Evolutionary conservation across 2,113 vertebrate species (phyloP).

Genomic region (Macaca mulatta): DNA sequence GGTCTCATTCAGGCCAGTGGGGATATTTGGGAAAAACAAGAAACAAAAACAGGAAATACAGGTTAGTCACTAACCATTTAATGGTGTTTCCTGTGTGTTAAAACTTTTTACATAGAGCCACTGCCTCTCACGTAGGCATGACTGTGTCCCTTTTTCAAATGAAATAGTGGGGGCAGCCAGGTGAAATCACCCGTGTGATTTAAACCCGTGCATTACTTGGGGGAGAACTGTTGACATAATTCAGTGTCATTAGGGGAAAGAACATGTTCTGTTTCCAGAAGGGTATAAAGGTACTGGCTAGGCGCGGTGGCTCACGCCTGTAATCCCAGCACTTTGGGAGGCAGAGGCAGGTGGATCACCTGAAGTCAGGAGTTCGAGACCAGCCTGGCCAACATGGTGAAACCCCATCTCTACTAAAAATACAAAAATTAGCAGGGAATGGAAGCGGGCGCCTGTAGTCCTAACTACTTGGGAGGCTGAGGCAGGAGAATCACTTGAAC

Average conservation of each 20-base stretch:
- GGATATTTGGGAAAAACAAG: background rate
- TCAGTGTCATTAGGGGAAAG: background rate
- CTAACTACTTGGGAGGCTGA: too few species aligned
- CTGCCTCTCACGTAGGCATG: accelerated
- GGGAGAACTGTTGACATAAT: accelerated
- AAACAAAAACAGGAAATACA: accelerated
- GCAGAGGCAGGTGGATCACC: too few species aligned
- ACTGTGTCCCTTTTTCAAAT: accelerated
- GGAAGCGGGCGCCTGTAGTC: too few species aligned
- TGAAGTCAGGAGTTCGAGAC: too few species aligned
- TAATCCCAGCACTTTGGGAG: too few species aligned
- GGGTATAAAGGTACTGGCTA: too few species aligned
- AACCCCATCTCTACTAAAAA: too few species aligned
- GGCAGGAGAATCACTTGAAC: too few species aligned
- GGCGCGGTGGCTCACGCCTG: too few species aligned
- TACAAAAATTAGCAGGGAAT: too few species aligned
- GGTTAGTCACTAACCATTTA: accelerated
- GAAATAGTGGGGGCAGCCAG: accelerated
- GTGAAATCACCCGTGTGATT: accelerated
- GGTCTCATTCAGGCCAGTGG: too few species aligned
- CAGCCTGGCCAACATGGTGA: too few species aligned
- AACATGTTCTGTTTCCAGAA: background rate
- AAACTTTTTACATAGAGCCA: background rate
- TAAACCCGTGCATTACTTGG: accelerated
- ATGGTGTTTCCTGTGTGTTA: accelerated